phyloP scores from a whole-genome alignment of 2,797 vertebrate genomes.

The Coranthus polyacanthus region DNA sequence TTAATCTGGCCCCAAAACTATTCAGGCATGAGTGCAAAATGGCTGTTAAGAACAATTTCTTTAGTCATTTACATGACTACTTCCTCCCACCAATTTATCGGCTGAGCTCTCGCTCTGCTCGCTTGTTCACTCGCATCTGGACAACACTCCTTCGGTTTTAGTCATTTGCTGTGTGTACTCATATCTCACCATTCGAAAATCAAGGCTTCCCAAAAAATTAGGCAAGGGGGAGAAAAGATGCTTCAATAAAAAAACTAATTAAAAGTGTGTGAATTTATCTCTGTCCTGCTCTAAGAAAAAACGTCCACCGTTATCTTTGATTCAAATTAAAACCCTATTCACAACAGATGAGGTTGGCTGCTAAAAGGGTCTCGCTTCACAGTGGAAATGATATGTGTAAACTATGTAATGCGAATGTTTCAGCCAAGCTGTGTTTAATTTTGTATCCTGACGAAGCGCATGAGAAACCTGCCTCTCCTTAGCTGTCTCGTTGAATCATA shows the following conservation, averaged over 20 bases:
- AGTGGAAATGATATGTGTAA: conserved; percentile 91
- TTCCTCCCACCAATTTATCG: conserved; percentile 83
- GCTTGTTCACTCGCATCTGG: conserved; percentile 80
- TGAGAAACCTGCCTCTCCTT: conserved; percentile 89
- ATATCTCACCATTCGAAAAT: conserved; percentile 72
- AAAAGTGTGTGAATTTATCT: conserved; percentile 65
- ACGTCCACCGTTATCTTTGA: conserved; percentile 60
- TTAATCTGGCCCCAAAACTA: conserved; percentile 75
- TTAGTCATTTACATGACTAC: conserved; percentile 86
- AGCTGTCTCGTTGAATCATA: conserved; percentile 91
- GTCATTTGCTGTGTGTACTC: conserved; percentile 50
- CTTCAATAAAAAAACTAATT: conserved; percentile 38
- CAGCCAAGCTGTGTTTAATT: conserved; percentile 90
- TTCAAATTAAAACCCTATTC: conserved; percentile 74
- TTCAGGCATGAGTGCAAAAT: conserved; percentile 77
- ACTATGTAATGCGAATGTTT: conserved; percentile 89
- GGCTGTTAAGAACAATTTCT: conserved; percentile 83
- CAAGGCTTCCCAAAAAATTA: conserved; percentile 47
- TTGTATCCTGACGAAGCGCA: conserved; percentile 87
- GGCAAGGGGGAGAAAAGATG: conserved; percentile 17
- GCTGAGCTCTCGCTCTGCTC: conserved; percentile 60
- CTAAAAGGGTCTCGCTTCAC: conserved; percentile 78
- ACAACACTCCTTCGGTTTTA: conserved; percentile 66
- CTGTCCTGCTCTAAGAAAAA: conserved; percentile 15
- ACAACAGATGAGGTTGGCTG: conserved; percentile 78